Evolutionary conservation across 2,888 invertebrate species (phyloP).

Genomic region (Chloromyia formosa): DNA sequence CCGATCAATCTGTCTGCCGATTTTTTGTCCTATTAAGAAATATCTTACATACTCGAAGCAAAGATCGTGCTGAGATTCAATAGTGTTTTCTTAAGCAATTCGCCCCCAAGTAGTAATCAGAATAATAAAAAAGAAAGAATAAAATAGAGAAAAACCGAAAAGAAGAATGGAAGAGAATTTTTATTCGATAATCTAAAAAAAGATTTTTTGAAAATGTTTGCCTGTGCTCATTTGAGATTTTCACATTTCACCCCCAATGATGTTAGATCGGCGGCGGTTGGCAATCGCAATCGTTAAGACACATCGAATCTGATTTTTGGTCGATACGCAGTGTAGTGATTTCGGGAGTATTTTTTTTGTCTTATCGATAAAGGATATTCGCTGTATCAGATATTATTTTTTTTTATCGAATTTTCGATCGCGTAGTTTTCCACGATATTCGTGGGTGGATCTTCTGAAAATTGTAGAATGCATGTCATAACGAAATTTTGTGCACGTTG

Average conservation of each 20-base stretch:
- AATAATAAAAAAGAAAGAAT: too few species aligned
- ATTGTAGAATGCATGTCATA: too few species aligned
- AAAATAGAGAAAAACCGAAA: not conserved
- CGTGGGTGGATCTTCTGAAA: too few species aligned
- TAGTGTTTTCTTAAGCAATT: conserved; percentile 18
- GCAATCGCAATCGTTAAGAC: not conserved
- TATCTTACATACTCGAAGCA: not conserved
- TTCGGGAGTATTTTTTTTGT: too few species aligned
- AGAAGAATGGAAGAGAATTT: not conserved
- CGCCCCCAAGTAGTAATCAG: too few species aligned
- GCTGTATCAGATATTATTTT: too few species aligned
- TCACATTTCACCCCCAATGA: conserved; percentile 7
- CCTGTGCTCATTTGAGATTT: conserved; percentile 20
- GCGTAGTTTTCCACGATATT: too few species aligned
- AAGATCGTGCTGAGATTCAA: conserved; percentile 15
- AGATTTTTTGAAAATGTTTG: conserved; percentile 31
- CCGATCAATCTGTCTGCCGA: conserved; percentile 6
- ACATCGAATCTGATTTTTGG: too few species aligned
- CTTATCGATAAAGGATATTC: too few species aligned
- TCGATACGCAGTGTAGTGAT: too few species aligned
- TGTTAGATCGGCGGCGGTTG: not conserved
- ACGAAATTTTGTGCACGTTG: too few species aligned
- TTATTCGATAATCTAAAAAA: conserved; percentile 41
- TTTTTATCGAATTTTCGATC: too few species aligned
- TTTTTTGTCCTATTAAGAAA: not conserved